phyloP scores from a whole-genome alignment of 2,797 vertebrate genomes.

The Todus mexicanus region DNA sequence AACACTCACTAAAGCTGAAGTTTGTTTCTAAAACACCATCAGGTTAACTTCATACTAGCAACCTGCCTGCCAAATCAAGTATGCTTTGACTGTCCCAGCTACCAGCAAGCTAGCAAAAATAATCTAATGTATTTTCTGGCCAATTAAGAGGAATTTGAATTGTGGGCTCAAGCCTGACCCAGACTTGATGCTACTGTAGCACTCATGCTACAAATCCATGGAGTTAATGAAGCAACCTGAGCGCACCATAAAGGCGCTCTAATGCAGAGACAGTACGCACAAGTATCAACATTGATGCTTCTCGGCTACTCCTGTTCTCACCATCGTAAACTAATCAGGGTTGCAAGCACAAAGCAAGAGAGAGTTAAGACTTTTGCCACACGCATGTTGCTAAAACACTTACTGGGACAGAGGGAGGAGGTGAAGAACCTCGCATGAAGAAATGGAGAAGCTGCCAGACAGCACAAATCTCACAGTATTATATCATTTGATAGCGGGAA shows the following conservation, averaged over 20 bases:
- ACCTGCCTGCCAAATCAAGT: not conserved
- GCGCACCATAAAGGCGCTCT: not conserved
- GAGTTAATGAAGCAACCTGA: not conserved
- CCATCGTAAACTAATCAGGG: not conserved
- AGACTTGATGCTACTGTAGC: not conserved
- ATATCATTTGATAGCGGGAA: not conserved
- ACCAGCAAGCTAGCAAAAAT: not conserved
- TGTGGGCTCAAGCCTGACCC: not conserved
- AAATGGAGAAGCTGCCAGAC: not conserved
- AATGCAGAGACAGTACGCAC: fast-evolving
- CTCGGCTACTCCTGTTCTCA: not conserved
- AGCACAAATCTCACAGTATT: not conserved
- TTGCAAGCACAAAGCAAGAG: not conserved
- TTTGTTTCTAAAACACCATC: not conserved
- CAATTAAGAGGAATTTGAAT: not conserved
- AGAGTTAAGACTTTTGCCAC: not conserved
- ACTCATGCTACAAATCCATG: not conserved
- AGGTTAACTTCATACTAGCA: not conserved
- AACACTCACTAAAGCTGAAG: not conserved
- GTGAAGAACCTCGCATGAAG: not conserved
- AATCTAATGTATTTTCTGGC: not conserved
- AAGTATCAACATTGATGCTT: not conserved
- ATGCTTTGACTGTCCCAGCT: not conserved
- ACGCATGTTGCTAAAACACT: not conserved
- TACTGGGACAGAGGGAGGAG: not conserved